Percentiles rank a stretch among this genome's conserved stretches.
phyloP scores from a whole-genome alignment of 1,140 invertebrate genomes.

The Drosophila nasuta region DNA sequence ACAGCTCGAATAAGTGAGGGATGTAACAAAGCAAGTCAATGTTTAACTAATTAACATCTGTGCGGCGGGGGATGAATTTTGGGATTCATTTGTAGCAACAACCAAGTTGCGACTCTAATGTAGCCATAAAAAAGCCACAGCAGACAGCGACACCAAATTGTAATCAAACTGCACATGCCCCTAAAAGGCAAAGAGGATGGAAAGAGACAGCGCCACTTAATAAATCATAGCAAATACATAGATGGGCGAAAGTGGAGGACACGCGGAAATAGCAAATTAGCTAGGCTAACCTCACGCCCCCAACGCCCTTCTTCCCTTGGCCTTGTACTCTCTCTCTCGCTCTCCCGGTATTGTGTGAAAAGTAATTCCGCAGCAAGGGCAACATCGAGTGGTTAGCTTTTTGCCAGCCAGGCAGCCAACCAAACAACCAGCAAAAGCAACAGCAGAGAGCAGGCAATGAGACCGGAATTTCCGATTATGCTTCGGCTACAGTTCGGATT shows the following conservation, averaged over 20 bases:
- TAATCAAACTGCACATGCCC: constrained; percentile 64
- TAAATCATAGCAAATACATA: constrained; percentile 73
- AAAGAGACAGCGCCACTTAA: constrained; percentile 71
- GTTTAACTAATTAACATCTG: constrained; percentile 79
- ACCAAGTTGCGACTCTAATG: constrained; percentile 71
- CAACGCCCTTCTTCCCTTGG: not conserved
- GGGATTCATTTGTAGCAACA: constrained; percentile 54
- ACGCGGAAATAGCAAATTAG: constrained; percentile 58
- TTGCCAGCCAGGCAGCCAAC: constrained; percentile 50
- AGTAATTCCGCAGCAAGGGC: constrained; percentile 32
- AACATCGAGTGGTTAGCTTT: constrained; percentile 69
- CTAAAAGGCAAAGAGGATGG: constrained; percentile 5
- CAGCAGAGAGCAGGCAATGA: constrained; percentile 5
- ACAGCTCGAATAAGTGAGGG: not conserved
- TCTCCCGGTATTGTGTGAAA: not conserved
- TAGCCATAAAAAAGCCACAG: constrained; percentile 73
- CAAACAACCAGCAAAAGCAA: constrained; percentile 59
- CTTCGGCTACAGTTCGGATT: constrained; percentile 35
- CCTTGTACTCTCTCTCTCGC: constrained; percentile 3
- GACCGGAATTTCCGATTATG: constrained; percentile 25
- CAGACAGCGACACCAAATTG: constrained; percentile 53
- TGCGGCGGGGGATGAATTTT: constrained; percentile 19
- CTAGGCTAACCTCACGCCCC: constrained; percentile 32
- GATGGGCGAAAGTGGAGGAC: constrained; percentile 5
- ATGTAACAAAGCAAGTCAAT: constrained; percentile 44